Conservation (phyloP, 2,797 vertebrate species). For the Falco concolor region DNA sequence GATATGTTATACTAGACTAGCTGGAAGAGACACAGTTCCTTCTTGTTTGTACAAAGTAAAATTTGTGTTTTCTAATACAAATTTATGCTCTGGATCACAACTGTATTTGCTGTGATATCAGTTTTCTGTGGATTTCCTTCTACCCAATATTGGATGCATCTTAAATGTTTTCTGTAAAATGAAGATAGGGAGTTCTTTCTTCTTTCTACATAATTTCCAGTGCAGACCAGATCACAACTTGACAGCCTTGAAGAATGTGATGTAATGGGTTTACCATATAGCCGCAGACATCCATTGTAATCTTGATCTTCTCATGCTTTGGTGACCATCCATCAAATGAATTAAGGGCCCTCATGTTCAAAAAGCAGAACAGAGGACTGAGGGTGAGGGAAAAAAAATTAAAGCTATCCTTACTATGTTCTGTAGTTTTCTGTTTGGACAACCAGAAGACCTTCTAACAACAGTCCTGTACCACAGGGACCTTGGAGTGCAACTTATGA, state of each 20-base stretch:
- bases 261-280: background rate
- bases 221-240: background rate
- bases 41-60: background rate
- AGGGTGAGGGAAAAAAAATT: background rate
- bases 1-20: background rate
- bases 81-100: background rate
- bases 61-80: background rate
- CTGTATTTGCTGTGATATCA: background rate
- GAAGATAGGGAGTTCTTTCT: background rate
- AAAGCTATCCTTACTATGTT: background rate
- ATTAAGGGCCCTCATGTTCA: background rate
- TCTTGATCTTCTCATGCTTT: background rate
- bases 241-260: background rate
- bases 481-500: background rate
- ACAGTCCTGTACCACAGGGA: background rate
- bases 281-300: background rate
- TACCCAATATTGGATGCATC: background rate
- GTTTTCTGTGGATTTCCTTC: background rate
- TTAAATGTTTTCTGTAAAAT: background rate
- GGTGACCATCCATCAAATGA: background rate
- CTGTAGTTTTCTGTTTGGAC: background rate
- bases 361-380: background rate
- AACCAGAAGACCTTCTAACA: background rate
- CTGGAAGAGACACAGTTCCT: background rate
- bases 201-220: background rate